phyloP scores from a whole-genome alignment of 2,113 vertebrate genomes.

The Eclectus roratus region DNA sequence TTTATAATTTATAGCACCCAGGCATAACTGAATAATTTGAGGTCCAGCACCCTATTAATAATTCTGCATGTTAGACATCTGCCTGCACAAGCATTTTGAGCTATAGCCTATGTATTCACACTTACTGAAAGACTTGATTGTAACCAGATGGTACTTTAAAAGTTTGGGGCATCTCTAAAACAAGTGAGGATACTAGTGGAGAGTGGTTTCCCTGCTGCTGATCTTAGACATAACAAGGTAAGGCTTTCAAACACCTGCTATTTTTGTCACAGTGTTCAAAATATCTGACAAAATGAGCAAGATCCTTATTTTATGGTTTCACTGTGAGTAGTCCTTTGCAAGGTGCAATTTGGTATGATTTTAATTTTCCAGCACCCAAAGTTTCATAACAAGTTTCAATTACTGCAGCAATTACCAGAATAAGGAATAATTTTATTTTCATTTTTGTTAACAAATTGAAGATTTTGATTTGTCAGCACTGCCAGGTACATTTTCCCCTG shows the following conservation, averaged over 20 bases:
- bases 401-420: background rate
- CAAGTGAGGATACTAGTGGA: background rate
- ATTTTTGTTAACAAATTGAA: background rate
- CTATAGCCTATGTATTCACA: background rate
- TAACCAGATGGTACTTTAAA: background rate
- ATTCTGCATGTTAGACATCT: background rate
- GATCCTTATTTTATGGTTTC: background rate
- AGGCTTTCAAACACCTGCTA: constrained; percentile 1
- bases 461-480: background rate
- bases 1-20: background rate
- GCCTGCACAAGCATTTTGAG: background rate
- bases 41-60: background rate
- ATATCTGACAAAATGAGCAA: background rate
- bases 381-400: background rate
- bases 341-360: background rate
- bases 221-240: background rate
- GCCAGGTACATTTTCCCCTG: background rate
- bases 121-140: background rate
- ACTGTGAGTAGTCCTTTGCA: background rate
- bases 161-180: background rate
- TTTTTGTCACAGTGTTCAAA: constrained; percentile 15
- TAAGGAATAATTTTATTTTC: background rate
- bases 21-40: background rate
- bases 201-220: background rate
- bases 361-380: background rate